Conservation (phyloP, 64 coral and sea anemone genomes). For the Porites australiensis region DNA sequence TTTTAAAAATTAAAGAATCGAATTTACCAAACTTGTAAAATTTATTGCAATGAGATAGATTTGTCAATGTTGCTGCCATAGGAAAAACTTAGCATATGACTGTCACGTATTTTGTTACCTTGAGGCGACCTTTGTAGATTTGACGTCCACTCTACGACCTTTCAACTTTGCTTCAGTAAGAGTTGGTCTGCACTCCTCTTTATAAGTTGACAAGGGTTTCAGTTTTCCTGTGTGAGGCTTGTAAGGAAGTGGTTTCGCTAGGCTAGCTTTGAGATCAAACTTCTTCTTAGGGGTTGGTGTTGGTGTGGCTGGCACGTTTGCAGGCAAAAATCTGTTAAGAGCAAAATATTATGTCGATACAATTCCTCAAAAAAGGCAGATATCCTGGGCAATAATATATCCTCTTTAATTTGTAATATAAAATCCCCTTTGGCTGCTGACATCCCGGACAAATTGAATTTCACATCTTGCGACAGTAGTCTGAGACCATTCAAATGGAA, state of each 20-base stretch:
- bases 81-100: no score
- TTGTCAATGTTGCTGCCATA: no score
- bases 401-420: background rate
- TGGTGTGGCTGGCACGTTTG: background rate
- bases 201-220: slow-evolving; percentile 58
- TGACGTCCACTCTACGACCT: slow-evolving; percentile 64
- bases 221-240: slow-evolving; percentile 96
- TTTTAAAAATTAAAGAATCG: no score
- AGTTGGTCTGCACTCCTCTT: slow-evolving; percentile 39
- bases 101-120: slow-evolving; percentile 43
- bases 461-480: no score
- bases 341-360: background rate
- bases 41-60: no score
- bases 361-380: background rate
- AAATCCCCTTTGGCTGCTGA: no score
- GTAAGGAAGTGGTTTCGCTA: slow-evolving; percentile 87
- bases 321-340: slow-evolving; percentile 26
- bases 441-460: no score
- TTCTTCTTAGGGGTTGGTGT: slow-evolving; percentile 74
- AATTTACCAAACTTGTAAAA: no score
- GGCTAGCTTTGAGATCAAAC: slow-evolving; percentile 95
- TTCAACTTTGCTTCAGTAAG: slow-evolving; percentile 55
- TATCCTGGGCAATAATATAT: no score
- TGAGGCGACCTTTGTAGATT: slow-evolving; percentile 75
- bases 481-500: no score